phyloP scores from a whole-genome alignment of 2,797 vertebrate genomes.

The Percopsis omiscomaycus region DNA sequence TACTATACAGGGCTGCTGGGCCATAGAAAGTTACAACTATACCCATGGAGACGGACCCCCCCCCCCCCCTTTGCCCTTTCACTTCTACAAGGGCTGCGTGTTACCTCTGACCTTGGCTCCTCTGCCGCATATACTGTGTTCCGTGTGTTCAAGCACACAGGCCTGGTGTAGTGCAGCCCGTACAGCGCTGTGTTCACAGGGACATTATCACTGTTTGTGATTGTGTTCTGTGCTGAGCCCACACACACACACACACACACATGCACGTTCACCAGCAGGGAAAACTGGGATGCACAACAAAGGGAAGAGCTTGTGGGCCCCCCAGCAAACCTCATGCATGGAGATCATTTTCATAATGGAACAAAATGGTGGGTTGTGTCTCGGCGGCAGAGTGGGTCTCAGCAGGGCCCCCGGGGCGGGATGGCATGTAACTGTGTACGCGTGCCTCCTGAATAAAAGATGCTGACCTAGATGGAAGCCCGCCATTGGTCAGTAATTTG shows the following conservation, averaged over 20 bases:
- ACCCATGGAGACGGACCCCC: too few species aligned
- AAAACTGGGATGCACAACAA: slow-evolving; percentile 63
- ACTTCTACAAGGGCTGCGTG: too few species aligned
- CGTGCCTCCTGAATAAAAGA: slow-evolving; percentile 80
- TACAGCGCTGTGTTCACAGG: too few species aligned
- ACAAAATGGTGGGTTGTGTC: slow-evolving; percentile 71
- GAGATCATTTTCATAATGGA: slow-evolving; percentile 75
- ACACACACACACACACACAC: slow-evolving; percentile 13
- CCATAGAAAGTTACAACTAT: too few species aligned
- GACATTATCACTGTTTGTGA: too few species aligned
- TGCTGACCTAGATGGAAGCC: slow-evolving; percentile 78
- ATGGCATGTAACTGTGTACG: slow-evolving; percentile 78
- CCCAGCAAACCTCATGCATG: slow-evolving; percentile 68
- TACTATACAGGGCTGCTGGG: too few species aligned
- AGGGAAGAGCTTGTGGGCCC: slow-evolving; percentile 51
- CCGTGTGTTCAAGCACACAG: too few species aligned
- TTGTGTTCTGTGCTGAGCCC: background rate
- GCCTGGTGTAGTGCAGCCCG: too few species aligned
- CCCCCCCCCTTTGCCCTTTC: too few species aligned
- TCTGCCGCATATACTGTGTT: too few species aligned
- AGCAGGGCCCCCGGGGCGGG: slow-evolving; percentile 62
- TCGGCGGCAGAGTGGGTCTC: slow-evolving; percentile 67
- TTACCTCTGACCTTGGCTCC: too few species aligned
- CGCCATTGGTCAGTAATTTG: slow-evolving; percentile 77
- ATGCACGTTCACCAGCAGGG: slow-evolving; percentile 31